A percentile compares a stretch with the other conserved stretches of the same genome.
These are phyloP conservation scores for Antitype chi DNA, from an alignment of 2,888 invertebrate species.

Conservation along the genomic window DNA sequence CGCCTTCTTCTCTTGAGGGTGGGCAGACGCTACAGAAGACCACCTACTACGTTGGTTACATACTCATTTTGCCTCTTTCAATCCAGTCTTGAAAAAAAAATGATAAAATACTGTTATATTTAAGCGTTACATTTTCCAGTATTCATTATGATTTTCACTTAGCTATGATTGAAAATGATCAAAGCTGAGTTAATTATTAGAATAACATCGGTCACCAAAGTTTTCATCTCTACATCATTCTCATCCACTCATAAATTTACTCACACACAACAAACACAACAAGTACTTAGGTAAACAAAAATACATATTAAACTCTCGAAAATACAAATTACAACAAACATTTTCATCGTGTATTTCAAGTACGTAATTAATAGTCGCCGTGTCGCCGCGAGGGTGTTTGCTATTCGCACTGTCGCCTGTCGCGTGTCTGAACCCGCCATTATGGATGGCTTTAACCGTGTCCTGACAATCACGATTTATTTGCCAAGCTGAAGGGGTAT, in stretches of 20 bases:
- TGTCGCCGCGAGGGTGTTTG: constrained; percentile 75
- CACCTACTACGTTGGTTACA: no score
- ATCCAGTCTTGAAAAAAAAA: no score
- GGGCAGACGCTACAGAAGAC: no score
- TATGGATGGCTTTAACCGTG: constrained; percentile 47
- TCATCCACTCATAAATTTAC: background rate
- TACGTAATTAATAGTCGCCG: constrained; percentile 65
- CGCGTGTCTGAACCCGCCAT: constrained; percentile 65
- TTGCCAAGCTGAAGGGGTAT: constrained; percentile 52
- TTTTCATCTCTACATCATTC: background rate
- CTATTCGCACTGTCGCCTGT: constrained; percentile 72
- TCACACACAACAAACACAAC: background rate
- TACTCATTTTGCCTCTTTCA: no score
- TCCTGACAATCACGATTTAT: constrained; percentile 58
- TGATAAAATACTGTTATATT: no score
- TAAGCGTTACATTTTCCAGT: no score
- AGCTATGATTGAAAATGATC: no score
- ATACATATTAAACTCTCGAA: constrained; percentile 8
- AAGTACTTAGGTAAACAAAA: constrained; percentile 1
- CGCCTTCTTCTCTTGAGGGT: no score
- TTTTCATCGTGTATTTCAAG: constrained; percentile 60
- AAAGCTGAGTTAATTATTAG: no score
- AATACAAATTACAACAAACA: constrained; percentile 60
- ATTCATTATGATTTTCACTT: no score
- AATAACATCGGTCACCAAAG: background rate